Percentiles rank a stretch among this genome's conserved stretches.
Evolutionary conservation across 2,797 vertebrate species (phyloP).

Genomic region (Allobates femoralis): DNA sequence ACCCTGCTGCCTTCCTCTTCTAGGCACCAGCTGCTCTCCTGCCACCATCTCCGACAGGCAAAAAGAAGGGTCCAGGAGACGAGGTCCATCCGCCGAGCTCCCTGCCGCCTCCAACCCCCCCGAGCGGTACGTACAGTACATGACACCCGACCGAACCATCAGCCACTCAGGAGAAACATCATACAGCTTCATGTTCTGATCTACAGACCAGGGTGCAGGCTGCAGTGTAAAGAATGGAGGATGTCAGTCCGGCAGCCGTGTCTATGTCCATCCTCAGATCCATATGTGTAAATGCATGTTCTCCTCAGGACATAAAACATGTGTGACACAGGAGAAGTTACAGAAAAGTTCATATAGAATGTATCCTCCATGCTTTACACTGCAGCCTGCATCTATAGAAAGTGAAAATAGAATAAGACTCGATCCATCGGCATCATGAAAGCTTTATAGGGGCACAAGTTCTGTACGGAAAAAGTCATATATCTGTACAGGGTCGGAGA

Average conservation of each 20-base stretch:
- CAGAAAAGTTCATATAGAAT: not conserved
- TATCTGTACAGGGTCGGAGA: too few species aligned
- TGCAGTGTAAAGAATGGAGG: not conserved
- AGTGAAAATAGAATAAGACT: too few species aligned
- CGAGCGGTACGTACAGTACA: conserved; percentile 63
- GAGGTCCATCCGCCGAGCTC: conserved; percentile 55
- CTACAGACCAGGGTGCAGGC: not conserved
- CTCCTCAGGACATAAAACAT: too few species aligned
- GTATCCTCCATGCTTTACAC: not conserved
- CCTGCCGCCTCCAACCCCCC: not conserved
- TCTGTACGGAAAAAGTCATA: too few species aligned
- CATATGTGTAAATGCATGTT: not conserved
- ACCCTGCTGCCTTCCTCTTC: not conserved
- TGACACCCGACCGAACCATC: not conserved
- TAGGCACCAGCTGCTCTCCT: not conserved
- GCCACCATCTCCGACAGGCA: conserved; percentile 60
- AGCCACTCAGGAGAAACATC: too few species aligned
- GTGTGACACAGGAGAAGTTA: not conserved
- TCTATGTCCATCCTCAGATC: not conserved
- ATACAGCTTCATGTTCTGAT: too few species aligned
- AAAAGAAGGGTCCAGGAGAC: conserved; percentile 73
- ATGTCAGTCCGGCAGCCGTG: too few species aligned
- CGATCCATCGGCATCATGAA: too few species aligned
- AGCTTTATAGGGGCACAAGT: too few species aligned
- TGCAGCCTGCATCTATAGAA: not conserved